Evolutionary conservation across 2,797 vertebrate species (phyloP), one percentile per base, ranked within the genome.

Genomic region (Botia almorhae): DNA sequence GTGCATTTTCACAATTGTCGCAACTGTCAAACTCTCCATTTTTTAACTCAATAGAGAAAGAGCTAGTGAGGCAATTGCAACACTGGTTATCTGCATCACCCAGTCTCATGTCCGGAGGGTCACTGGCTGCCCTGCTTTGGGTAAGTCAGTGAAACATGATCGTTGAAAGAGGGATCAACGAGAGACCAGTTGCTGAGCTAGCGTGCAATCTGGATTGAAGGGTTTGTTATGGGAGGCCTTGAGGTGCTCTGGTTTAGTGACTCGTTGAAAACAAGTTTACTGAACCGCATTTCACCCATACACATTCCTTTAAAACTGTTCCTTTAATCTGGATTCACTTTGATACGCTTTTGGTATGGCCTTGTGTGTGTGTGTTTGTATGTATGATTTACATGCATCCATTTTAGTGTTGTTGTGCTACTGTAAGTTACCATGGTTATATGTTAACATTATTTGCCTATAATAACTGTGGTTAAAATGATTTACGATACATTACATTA

Each of bases 221-320:
- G 33, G 33, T 48, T 43, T 65, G 58, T 55, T 73, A 39, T 26
- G n/a, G 60, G 53, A 79, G 60, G 16, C 69, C 0, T 2, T 80
- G 64, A 80, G 64, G 46, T 80, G 60, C 50, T 58, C 51, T 65
- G 78, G 78, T 80, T 65, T 74, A 67, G 63, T 65, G 69, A 60
- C 60, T 80, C 60, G 46, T 65, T 56, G 72, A 72, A 73, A 64
- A 12, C 43, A 39, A 72, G 33, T 80, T 61, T 56, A 64, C 58
- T 71, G 48, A 80, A 80, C 70, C 69, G 39, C 50, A 67, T 21
- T 16, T 8, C 21, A 63, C 29, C 5, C 67, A 53, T 71, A 63
- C 13, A 78, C 29, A 33, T 48, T 73, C 33, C 58, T 48, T 56
- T 29, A 64, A 64, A 65, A 39, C 50, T 39, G 43, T 67, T 53